phyloP scores from a whole-genome alignment of 2,888 invertebrate species.

The Marronus borbonicus region DNA sequence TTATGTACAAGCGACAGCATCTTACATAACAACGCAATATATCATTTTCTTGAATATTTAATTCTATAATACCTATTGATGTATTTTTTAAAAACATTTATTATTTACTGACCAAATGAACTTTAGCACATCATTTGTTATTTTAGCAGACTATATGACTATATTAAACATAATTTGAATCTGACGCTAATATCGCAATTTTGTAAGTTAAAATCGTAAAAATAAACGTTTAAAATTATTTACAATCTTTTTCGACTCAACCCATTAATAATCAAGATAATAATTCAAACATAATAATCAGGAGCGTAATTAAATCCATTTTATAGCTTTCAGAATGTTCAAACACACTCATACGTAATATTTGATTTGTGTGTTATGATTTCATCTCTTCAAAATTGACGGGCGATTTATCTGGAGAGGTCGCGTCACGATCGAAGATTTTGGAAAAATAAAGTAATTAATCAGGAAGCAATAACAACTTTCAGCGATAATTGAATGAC shows the following conservation, averaged over 20 bases:
- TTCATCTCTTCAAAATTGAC: not conserved
- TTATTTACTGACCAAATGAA: not conserved
- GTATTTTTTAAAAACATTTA: too few relatives aligned
- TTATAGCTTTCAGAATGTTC: not conserved
- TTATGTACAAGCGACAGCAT: too few relatives aligned
- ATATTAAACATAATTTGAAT: not conserved
- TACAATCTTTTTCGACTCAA: not conserved
- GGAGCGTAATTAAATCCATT: slow-evolving; percentile 2
- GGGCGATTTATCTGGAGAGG: slow-evolving; percentile 14
- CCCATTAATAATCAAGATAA: slow-evolving; percentile 2
- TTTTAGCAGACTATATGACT: not conserved
- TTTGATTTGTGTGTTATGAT: slow-evolving; percentile 2
- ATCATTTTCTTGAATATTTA: too few relatives aligned
- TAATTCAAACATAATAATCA: slow-evolving; percentile 1
- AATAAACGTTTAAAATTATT: not conserved
- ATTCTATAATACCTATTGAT: too few relatives aligned
- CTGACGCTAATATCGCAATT: not conserved
- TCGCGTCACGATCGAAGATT: slow-evolving; percentile 2
- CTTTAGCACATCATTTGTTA: not conserved
- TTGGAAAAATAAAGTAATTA: slow-evolving; percentile 18
- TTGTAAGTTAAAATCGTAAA: not conserved
- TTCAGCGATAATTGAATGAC: slow-evolving; percentile 34
- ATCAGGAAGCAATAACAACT: not conserved
- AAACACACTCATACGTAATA: not conserved
- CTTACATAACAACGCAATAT: too few relatives aligned